Conservation (phyloP, 2,888 invertebrate species). For the Isotomurus palustris region DNA sequence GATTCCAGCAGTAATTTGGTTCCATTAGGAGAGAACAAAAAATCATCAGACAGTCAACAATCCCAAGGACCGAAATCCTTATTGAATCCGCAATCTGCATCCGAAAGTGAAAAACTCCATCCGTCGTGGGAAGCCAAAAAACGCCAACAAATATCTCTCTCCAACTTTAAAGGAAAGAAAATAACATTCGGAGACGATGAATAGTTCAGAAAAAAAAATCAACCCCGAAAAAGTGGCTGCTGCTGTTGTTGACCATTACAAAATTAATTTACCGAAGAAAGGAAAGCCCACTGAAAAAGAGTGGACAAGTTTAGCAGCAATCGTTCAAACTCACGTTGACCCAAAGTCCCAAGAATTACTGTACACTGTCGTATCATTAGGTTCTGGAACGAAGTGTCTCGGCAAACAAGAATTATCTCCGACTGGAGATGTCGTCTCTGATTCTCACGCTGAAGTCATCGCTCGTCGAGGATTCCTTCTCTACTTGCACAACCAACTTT, state of each 20-base stretch:
- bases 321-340: conserved; percentile 53
- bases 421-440: conserved; percentile 70
- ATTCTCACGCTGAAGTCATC: conserved; percentile 88
- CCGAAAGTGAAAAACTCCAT: conserved; percentile 39
- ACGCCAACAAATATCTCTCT: conserved; percentile 26
- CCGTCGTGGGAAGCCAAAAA: conserved; percentile 46
- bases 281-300: conserved; percentile 64
- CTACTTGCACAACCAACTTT: conserved; percentile 66
- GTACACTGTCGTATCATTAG: conserved; percentile 68
- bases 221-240: background rate
- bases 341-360: conserved; percentile 24
- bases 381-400: conserved; percentile 88
- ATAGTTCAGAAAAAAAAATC: background rate
- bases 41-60: background rate
- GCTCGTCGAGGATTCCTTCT: conserved; percentile 75
- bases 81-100: background rate
- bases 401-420: conserved; percentile 62
- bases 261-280: conserved; percentile 63
- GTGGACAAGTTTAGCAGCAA: conserved; percentile 50
- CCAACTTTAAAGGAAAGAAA: conserved; percentile 44
- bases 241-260: conserved; percentile 49
- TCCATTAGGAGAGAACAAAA: background rate
- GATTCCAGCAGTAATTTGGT: background rate
- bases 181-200: conserved; percentile 37
- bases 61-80: background rate